Evolutionary conservation across 2,888 invertebrate species (phyloP), one percentile per base, ranked within the genome.

Genomic region (Uloborus plumipes): DNA sequence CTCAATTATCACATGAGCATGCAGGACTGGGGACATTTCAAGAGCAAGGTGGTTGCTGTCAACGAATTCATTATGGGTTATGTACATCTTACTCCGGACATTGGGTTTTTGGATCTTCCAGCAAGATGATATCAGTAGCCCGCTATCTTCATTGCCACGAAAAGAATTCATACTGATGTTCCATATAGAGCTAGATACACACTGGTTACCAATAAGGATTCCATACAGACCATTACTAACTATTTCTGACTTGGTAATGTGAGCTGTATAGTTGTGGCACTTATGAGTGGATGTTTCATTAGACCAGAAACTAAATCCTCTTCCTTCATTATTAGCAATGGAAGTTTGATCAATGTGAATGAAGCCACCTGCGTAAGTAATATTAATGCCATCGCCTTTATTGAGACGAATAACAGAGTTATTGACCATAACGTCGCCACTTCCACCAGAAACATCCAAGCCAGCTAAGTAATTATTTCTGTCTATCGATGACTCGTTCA

Each of bases 81-180:
- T 53, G 18, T 76, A 47, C 0, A 84, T n/a, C 26, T 64, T 76
- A n/a, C 73, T 83, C 18, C 84, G 78, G 4, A 66, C 70, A 11
- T 50, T 72, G 11, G 72, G 55, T 47, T 70, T 67, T 14, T 65
- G 58, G 16, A 81, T 50, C 14, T 85, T 91, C 94, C 95, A 97
- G 89, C 97, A 98, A 0, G 96, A 94, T 80, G 93, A 92, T 75
- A 97, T 91, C 88, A 95, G 94, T 47, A 98, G 90, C 0, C 94
- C 95, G 83, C 94, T 94, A 87, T 93, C 93, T 47, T 92, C 88
- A 86, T 95, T 95, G 65, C 93, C 92, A 86, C 94, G 94, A 88
- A 98, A 96, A 89, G 91, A 92, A 88, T 96, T 97, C n/a, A 94
- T 94, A 0, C 95, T 96, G n/a, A 98, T 92, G 89, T 98, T 98